Evolutionary conservation across 2,888 invertebrate genomes (phyloP), one percentile per base, ranked within the genome.

Genomic region (Melanostoma scalare): DNA sequence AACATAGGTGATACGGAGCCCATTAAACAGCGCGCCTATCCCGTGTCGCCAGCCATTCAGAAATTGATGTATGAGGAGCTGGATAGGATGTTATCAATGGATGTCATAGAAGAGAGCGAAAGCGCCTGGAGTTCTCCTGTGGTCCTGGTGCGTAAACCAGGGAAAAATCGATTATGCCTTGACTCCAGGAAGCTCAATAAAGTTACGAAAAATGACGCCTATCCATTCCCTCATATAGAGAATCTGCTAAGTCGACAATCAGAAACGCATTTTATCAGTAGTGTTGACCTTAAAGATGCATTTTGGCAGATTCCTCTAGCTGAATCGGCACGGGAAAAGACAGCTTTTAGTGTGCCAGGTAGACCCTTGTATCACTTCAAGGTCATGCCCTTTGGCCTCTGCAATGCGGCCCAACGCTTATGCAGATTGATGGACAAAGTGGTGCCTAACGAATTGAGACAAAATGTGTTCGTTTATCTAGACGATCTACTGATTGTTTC

Each of bases 111-210:
- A 40, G 85, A 78, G 6, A 87, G 86, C 0, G 30, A 84, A 5
- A 89, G 89, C 44, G 75, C 86, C 0, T 89, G 89, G 89, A 86
- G 87, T 5, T 87, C 87, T 1, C 88, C 89, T 0, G 86, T 50
- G 5, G 50, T 50, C 20, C 50, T 50, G 50, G 50, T 50, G 6
- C 30, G 3, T 20, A 88, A 88, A 60, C 74, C 84, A 4, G 86
- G 87, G 0, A 86, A 85, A 10, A 86, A 85, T 36, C 53, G 87
- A 0, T 87, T 88, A 5, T 87, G 88, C 46, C 81, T 89, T 2
- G 88, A 88, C 46, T 87, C 86, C 20, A 42, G 88, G 4, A 85
- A 87, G 44, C 77, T 89, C 0, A 89, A 89, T 50, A 31, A 38
- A 0, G 87, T 88, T 0, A 87, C 88, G 0, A 79, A 84, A 38